These are phyloP conservation scores for Ateles fusciceps DNA, from an alignment of 2,797 vertebrate species.

Conservation along the genomic window DNA sequence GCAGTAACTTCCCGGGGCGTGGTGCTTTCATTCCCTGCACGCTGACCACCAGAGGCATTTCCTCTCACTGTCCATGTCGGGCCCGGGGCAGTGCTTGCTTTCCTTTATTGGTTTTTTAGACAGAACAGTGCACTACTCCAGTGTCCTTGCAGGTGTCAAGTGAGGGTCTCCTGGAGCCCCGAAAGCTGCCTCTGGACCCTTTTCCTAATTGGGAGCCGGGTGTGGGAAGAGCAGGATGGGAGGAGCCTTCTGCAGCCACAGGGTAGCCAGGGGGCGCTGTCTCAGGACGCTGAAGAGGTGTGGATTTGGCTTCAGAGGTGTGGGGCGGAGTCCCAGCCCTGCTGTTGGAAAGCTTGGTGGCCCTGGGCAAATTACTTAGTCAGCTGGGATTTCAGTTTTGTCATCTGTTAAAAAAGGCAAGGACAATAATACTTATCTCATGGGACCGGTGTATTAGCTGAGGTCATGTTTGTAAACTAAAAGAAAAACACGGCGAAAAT, in stretches of 20 bases:
- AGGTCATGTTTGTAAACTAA: conserved; percentile 58
- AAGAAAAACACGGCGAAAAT: conserved; percentile 26
- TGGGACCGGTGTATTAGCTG: background rate
- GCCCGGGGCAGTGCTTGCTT: background rate
- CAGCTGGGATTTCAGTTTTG: conserved; percentile 40
- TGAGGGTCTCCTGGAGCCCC: background rate
- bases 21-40: background rate
- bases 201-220: background rate
- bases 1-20: background rate
- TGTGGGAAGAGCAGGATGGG: background rate
- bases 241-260: background rate
- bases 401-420: conserved; percentile 45
- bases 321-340: background rate
- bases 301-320: background rate
- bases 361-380: conserved; percentile 41
- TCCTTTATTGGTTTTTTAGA: background rate
- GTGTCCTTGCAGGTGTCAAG: background rate
- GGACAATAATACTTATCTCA: conserved; percentile 38
- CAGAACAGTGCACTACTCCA: background rate
- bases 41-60: background rate
- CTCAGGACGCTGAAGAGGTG: background rate
- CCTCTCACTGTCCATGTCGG: background rate
- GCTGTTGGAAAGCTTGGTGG: background rate
- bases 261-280: conserved; percentile 18
- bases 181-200: background rate